Percentiles rank a stretch among this genome's conserved stretches.
Conservation (phyloP, 2,888 invertebrate species). For the Cerceris rybyensis region DNA sequence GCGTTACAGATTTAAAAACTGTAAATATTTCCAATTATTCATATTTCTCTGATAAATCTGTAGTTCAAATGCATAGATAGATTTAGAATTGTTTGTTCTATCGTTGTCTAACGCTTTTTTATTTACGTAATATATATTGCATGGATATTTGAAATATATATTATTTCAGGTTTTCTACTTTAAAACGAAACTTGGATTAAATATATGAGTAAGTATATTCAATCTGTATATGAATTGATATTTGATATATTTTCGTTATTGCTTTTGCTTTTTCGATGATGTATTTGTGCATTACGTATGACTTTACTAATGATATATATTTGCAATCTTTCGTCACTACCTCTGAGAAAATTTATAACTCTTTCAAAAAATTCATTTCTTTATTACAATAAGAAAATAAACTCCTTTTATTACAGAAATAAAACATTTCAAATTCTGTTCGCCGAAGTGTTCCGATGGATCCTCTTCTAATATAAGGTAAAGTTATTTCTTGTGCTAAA, state of each 20-base stretch:
- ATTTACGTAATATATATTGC: no score
- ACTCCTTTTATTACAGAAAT: slow-evolving; percentile 31
- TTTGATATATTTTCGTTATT: not conserved
- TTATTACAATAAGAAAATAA: not conserved
- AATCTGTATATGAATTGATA: not conserved
- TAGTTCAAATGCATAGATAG: slow-evolving; percentile 77
- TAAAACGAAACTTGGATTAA: slow-evolving; percentile 30
- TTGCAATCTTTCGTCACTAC: slow-evolving; percentile 78
- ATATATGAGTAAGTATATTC: slow-evolving; percentile 12
- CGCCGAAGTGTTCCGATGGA: not conserved
- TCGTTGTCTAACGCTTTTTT: slow-evolving; percentile 28
- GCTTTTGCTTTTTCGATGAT: slow-evolving; percentile 60
- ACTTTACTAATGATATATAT: slow-evolving; percentile 64
- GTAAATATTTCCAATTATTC: not conserved
- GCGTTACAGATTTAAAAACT: not conserved
- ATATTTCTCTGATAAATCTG: slow-evolving; percentile 71
- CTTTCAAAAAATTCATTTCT: no score
- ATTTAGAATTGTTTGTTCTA: slow-evolving; percentile 68
- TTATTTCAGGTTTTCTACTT: no score
- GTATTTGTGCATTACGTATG: slow-evolving; percentile 54
- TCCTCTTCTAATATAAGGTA: slow-evolving; percentile 11
- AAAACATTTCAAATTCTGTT: not conserved
- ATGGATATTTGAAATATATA: no score
- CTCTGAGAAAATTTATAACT: slow-evolving; percentile 68
- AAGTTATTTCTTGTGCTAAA: not conserved